Evolutionary conservation across 2,113 vertebrate species (phyloP).

Genomic region (Chaetura pelagica): DNA sequence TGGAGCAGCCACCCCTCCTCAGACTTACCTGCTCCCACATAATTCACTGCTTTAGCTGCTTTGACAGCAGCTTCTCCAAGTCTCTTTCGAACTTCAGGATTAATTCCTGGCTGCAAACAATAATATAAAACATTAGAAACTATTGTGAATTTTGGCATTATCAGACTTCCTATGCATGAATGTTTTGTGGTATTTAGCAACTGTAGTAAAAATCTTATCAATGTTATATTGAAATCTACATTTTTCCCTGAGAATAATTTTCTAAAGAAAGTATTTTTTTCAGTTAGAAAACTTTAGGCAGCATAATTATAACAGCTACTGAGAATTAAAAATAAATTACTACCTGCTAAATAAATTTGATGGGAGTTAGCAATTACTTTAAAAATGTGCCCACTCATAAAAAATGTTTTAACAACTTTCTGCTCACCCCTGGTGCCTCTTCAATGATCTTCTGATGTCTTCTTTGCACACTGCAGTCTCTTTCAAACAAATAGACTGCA

Average conservation of each 20-base stretch:
- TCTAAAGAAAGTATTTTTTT: background rate
- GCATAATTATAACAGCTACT: background rate
- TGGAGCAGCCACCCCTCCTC: background rate
- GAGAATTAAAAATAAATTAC: background rate
- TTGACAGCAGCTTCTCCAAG: conserved; percentile 94
- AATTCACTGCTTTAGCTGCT: conserved; percentile 95
- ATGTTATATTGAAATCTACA: background rate
- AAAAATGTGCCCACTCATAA: background rate
- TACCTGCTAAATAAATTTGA: background rate
- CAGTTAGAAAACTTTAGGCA: background rate
- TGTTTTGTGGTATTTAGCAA: background rate
- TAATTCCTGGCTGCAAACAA: conserved; percentile 89
- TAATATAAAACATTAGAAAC: background rate
- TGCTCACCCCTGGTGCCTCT: conserved; percentile 92
- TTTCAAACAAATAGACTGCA: conserved; percentile 94
- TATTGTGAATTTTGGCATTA: background rate
- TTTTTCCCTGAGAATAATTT: background rate
- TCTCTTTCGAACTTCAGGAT: conserved; percentile 85
- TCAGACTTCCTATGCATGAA: background rate
- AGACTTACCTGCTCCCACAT: conserved; percentile 92
- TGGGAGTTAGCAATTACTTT: background rate
- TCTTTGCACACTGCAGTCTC: conserved; percentile 97
- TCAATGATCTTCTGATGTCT: conserved; percentile 99
- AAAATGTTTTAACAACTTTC: background rate
- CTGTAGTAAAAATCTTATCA: background rate